A percentile compares a stretch with the other conserved stretches of the same genome.
phyloP scores from a whole-genome alignment of 2,113 vertebrate genomes.

The Eretmochelys imbricata region DNA sequence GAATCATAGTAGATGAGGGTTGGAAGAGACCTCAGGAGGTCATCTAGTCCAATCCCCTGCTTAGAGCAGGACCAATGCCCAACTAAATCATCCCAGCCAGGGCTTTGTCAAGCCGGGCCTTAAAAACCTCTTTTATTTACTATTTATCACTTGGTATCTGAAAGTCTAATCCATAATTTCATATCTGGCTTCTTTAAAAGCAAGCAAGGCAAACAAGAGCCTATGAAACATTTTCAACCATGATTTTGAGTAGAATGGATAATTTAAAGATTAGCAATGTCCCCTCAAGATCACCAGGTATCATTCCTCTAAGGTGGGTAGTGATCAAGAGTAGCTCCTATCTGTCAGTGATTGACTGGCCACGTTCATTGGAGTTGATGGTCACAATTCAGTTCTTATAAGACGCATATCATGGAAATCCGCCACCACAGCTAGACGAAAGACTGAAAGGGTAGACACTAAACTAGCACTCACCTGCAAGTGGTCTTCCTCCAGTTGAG shows the following conservation, averaged over 20 bases:
- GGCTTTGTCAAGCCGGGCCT: no score
- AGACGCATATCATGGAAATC: fast-evolving
- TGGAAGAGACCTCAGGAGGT: no score
- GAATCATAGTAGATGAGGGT: no score
- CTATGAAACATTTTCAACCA: not conserved
- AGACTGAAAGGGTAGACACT: fast-evolving
- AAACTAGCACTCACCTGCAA: not conserved
- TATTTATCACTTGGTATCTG: fast-evolving
- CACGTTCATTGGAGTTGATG: fast-evolving
- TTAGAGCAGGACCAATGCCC: no score
- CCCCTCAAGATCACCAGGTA: not conserved
- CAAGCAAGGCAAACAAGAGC: not conserved
- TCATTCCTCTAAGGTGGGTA: no score
- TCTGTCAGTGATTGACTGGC: not conserved
- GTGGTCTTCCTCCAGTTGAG: not conserved
- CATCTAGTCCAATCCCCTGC: no score
- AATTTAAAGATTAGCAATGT: not conserved
- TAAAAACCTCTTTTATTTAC: no score
- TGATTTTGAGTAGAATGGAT: not conserved
- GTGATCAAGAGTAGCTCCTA: no score
- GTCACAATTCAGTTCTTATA: not conserved
- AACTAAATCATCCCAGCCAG: no score
- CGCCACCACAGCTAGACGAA: fast-evolving
- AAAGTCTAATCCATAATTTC: not conserved
- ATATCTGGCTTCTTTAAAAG: not conserved